These are phyloP conservation scores for Lophius americanus DNA, from an alignment of 2,797 vertebrate genomes.

Conservation along the genomic window DNA sequence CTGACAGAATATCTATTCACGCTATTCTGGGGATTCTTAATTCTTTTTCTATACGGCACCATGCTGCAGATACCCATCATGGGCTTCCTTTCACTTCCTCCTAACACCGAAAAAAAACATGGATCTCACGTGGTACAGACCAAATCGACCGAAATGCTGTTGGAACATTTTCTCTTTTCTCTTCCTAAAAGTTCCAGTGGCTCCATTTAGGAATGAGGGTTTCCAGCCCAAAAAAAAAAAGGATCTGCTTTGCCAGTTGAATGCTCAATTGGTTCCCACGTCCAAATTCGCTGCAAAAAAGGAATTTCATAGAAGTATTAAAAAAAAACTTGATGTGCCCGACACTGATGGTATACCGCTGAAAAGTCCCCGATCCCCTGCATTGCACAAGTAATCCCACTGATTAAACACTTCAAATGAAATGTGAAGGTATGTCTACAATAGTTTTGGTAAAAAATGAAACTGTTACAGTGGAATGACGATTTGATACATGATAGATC, in stretches of 20 bases:
- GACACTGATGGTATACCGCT: too few species aligned
- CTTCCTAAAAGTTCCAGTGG: neutral
- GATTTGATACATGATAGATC: too few species aligned
- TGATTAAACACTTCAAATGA: too few species aligned
- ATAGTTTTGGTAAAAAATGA: too few species aligned
- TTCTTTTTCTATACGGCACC: constrained; percentile 70
- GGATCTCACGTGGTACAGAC: constrained; percentile 15
- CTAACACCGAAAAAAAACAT: constrained; percentile 42
- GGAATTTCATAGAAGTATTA: too few species aligned
- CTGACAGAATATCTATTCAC: constrained; percentile 71
- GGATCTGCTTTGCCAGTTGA: neutral
- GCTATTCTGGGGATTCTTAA: constrained; percentile 42
- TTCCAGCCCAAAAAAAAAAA: neutral
- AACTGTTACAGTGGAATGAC: too few species aligned
- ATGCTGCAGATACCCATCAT: constrained; percentile 49
- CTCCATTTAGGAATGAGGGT: neutral
- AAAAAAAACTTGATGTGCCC: too few species aligned
- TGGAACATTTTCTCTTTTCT: constrained; percentile 7
- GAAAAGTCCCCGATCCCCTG: too few species aligned
- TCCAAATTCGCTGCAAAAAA: neutral
- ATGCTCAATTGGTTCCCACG: neutral
- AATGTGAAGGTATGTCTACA: too few species aligned
- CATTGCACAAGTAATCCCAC: too few species aligned
- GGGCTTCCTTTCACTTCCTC: constrained; percentile 22
- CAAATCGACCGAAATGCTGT: constrained; percentile 33